Base-by-base conservation (phyloP, 2,797 vertebrate species). In the Streptopelia turtur region DNA sequence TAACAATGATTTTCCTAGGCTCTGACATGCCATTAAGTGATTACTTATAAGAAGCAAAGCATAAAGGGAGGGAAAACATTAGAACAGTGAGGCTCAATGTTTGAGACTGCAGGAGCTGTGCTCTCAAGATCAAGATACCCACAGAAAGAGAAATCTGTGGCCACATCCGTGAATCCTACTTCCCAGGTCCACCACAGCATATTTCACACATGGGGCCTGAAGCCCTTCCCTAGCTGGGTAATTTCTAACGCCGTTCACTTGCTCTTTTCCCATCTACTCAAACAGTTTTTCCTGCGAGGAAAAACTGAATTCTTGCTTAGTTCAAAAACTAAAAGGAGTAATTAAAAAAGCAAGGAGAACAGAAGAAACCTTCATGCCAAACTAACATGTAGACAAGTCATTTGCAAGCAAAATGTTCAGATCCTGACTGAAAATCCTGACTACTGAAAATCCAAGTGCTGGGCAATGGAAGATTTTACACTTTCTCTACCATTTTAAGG, bases 21-120 rank as follows among this genome's bases (percentile, higher is more conserved):
- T 66, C 76, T 87, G 81, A 49, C 18, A n/a, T 80, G 72, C 27
- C 47, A 91, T 92, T 93, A 63, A 94, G 52, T 56, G 86, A 94
- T 95, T 92, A 89, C 64, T 90, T 52, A 55, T 31, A 77, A 61
- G 49, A 78, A 56, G 57, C 64, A 87, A 91, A 69, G n/a, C 56
- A 56, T n/a, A 3, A 1, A 55, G 60, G 61, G 33, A 88, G 21
- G 57, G 56, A 83, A 94, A 59, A 13, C 24, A 45, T 68, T 61
- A 27, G n/a, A 68, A 65, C 12, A 37, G 30, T n/a, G 21, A 60
- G n/a, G 18, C 64, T 91, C 33, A 57, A 2, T 59, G 45, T 24
- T 28, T 30, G 41, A 84, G 66, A 69, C 61, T 4, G 22, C 68
- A 55, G 79, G 53, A 52, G 59, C 31, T 43, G 11, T 6, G 1